Evolutionary conservation across 2,888 invertebrate species (phyloP), one percentile per base, ranked within the genome.

Genomic region (Drosophila yooni): DNA sequence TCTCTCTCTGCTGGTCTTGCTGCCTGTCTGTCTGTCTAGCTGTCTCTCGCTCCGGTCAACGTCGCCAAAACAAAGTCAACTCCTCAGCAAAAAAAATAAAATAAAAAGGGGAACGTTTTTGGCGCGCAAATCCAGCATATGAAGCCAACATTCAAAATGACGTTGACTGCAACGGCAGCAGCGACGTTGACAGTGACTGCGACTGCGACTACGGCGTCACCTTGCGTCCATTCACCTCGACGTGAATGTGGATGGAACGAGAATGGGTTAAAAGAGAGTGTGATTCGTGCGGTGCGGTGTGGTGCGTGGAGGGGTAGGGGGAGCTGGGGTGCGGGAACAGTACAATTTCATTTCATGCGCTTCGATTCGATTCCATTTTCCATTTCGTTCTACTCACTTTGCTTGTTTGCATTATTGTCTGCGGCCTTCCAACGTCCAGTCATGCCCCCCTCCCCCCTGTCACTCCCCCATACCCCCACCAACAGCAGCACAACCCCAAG

Each of bases 151-250:
- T 60, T 62, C 75, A 70, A 73, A 73, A 75, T 60, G 70, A 74
- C 80, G 81, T 40, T 43, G 70, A 58, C 81, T 65, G 74, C 81
- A 54, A 58, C 72, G 71, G 68, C 70, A 21, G 59, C 70, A 70
- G 71, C 69, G 70, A 54, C 70, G 58, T 27, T 27, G 10, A 46
- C 74, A 15, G 27, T 59, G 61, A 52, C 74, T 27, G 53, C 59
- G 69, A 70, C 81, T 51, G 68, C 67, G 51, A 36, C 51, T 54
- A 56, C 81, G 74, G 75, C 86, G 86, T 83, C 82, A 86, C 81
- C 78, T 77, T 82, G 81, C 86, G 90, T 88, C 86, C 90, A 90
- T 86, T 90, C 90, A 90, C 88, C 90, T 86, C 90, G 80, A 53
- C 43, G 61, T 27, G 60, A 77, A 70, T 69, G 66, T 57, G 61